Conservation (phyloP, 2,888 invertebrate genomes). For the Epistrophe grossulariae region DNA sequence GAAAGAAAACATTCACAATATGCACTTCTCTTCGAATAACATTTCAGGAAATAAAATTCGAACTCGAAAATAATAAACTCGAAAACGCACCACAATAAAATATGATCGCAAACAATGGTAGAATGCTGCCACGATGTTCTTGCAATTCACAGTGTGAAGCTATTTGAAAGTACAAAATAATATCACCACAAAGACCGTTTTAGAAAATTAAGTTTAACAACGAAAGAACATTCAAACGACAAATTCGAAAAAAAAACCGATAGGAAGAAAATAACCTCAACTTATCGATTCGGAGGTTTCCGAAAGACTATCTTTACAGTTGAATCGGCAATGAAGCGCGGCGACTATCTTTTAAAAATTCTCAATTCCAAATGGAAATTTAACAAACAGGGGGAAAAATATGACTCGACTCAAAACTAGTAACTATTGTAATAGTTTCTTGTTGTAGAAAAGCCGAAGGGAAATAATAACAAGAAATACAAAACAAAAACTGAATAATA, state of each 20-base stretch:
- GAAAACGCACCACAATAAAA: constrained; percentile 12
- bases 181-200: neutral
- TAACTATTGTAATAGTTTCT: constrained; percentile 39
- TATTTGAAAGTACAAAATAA: neutral
- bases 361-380: constrained; percentile 48
- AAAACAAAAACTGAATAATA: neutral
- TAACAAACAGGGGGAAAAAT: constrained; percentile 28
- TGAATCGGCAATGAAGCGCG: constrained; percentile 44
- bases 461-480: constrained; percentile 1
- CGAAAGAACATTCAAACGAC: constrained; percentile 11
- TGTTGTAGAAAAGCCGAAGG: constrained; percentile 24
- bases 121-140: neutral
- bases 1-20: constrained; percentile 11
- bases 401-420: constrained; percentile 55
- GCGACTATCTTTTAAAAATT: constrained; percentile 58
- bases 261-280: constrained; percentile 47
- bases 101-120: neutral
- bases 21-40: constrained; percentile 10
- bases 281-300: constrained; percentile 53
- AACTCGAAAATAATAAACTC: constrained; percentile 7
- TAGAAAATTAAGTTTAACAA: neutral
- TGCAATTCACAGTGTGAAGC: neutral
- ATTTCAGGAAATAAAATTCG: neutral
- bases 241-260: constrained; percentile 36
- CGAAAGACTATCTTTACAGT: constrained; percentile 63